Evolutionary conservation across 2,888 invertebrate species (phyloP).

Genomic region (Drosophila formosana): DNA sequence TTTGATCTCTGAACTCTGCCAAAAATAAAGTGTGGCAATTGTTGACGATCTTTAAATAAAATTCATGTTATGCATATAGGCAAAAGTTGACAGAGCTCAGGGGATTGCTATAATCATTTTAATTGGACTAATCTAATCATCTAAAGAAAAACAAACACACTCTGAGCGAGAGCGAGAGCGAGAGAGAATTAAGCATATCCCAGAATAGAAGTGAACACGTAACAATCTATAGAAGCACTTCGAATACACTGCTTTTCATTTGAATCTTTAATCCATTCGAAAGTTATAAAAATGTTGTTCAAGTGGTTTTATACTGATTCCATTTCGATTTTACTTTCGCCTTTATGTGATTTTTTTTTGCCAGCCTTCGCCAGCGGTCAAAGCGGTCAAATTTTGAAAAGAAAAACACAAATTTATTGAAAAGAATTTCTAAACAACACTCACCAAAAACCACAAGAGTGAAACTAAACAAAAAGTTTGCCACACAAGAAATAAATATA

Average conservation of each 20-base stretch:
- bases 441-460: neutral
- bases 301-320: conserved; percentile 25
- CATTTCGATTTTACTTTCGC: conserved; percentile 1
- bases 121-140: conserved; percentile 71
- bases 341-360: conserved; percentile 1
- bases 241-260: conserved; percentile 21
- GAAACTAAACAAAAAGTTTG: conserved; percentile 4
- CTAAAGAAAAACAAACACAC: conserved; percentile 12
- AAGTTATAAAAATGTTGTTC: conserved; percentile 44
- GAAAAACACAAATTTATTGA: conserved; percentile 23
- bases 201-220: conserved; percentile 25
- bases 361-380: conserved; percentile 61
- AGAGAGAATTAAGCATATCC: conserved; percentile 8
- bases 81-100: conserved; percentile 1
- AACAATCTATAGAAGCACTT: conserved; percentile 14
- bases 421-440: conserved; percentile 6
- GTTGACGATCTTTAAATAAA: conserved; percentile 13
- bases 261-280: conserved; percentile 41
- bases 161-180: neutral
- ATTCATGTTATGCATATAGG: conserved; percentile 1
- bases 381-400: conserved; percentile 63
- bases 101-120: conserved; percentile 51
- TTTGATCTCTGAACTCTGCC: conserved; percentile 69
- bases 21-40: conserved; percentile 23
- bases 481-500: conserved; percentile 7